Conservation (phyloP, 2,113 vertebrate species). For the Thalassoma bifasciatum region DNA sequence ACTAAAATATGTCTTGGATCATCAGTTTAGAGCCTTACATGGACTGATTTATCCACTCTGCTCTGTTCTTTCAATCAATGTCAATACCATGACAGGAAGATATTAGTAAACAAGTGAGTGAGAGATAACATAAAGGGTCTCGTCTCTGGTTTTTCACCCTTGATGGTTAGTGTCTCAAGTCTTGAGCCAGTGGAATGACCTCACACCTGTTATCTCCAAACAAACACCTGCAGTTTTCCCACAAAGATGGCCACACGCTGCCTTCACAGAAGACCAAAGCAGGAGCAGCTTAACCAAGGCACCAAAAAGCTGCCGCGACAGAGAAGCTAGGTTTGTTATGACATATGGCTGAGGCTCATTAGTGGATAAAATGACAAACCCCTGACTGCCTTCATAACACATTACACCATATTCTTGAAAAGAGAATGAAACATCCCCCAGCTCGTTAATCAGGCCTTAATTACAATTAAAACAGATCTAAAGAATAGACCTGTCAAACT, state of each 20-base stretch:
- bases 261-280: not conserved
- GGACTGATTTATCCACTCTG: not conserved
- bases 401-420: conserved; percentile 66
- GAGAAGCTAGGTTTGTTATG: conserved; percentile 66
- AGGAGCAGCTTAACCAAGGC: conserved; percentile 20
- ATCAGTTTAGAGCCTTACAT: conserved; percentile 4
- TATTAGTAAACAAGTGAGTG: no score
- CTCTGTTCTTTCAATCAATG: not conserved
- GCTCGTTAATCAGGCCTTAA: conserved; percentile 79
- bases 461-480: conserved; percentile 80
- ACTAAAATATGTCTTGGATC: not conserved
- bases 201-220: not conserved
- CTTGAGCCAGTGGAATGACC: not conserved
- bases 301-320: conserved; percentile 18
- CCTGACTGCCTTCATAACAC: conserved; percentile 75
- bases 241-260: conserved; percentile 12
- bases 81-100: not conserved
- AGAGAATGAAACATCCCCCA: conserved; percentile 67
- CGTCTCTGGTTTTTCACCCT: not conserved
- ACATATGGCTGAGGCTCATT: conserved; percentile 75
- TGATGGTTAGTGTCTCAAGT: not conserved
- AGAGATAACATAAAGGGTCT: not conserved
- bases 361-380: conserved; percentile 72
- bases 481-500: conserved; percentile 80
- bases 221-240: conserved; percentile 33